Evolutionary conservation across 1,140 invertebrate species (phyloP).

Genomic region (Cepaea nemoralis): DNA sequence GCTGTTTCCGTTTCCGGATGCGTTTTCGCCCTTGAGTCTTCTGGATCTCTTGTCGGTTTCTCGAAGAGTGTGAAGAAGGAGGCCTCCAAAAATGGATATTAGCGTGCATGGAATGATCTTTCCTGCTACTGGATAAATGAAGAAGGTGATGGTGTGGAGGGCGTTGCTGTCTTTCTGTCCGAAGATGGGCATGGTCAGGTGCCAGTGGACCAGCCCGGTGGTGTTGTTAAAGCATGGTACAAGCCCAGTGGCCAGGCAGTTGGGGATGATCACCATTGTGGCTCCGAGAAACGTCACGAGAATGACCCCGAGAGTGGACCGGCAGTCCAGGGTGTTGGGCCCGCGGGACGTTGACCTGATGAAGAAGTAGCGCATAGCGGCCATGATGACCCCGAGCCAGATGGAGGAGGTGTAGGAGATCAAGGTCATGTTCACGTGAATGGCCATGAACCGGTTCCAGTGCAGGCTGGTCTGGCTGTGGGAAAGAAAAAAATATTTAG

Average conservation of each 20-base stretch:
- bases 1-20: slow-evolving; percentile 71
- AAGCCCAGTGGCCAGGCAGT: slow-evolving; percentile 75
- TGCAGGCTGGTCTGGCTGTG: slow-evolving; percentile 14
- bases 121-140: slow-evolving; percentile 64
- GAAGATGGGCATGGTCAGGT: slow-evolving; percentile 48
- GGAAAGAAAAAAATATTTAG: too few relatives aligned
- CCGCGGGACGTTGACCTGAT: slow-evolving; percentile 78
- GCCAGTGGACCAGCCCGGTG: slow-evolving; percentile 39
- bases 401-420: slow-evolving; percentile 93
- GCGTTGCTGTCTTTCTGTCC: slow-evolving; percentile 44
- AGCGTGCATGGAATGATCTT: slow-evolving; percentile 73
- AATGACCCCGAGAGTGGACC: slow-evolving; percentile 81
- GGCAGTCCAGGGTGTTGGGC: slow-evolving; percentile 85
- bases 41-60: slow-evolving; percentile 67
- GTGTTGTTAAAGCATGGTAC: slow-evolving; percentile 23
- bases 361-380: slow-evolving; percentile 78
- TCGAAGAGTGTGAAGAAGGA: slow-evolving; percentile 72
- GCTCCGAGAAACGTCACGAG: slow-evolving; percentile 80
- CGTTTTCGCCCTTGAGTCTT: slow-evolving; percentile 56
- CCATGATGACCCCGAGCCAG: slow-evolving; percentile 90
- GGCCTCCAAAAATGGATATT: slow-evolving; percentile 72
- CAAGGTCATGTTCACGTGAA: slow-evolving; percentile 77
- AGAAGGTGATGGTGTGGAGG: slow-evolving; percentile 57
- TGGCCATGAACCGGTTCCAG: slow-evolving; percentile 62
- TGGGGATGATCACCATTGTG: slow-evolving; percentile 83